A percentile compares a stretch with the other conserved stretches of the same genome.
phyloP scores from a whole-genome alignment of 2,113 vertebrate genomes.

The Phalacrocorax pelagicus region DNA sequence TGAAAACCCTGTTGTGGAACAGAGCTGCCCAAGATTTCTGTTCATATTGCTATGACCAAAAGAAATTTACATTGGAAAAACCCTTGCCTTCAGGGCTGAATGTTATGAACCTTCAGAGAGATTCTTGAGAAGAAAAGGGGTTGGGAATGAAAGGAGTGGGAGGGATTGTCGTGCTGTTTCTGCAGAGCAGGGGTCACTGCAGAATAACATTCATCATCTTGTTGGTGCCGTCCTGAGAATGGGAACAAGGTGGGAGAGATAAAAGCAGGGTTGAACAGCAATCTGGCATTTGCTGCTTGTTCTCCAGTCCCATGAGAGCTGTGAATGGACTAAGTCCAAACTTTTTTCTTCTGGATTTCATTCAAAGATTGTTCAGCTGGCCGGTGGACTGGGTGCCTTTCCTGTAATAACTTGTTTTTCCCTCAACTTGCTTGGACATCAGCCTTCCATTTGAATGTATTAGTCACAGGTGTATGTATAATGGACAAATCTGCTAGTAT shows the following conservation, averaged over 20 bases:
- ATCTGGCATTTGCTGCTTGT: constrained; percentile 10
- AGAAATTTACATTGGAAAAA: constrained; percentile 74
- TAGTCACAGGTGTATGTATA: not conserved
- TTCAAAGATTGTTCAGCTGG: constrained; percentile 18
- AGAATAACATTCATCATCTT: constrained; percentile 60
- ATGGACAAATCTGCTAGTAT: not conserved
- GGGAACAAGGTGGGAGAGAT: constrained; percentile 58
- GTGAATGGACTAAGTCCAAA: not conserved
- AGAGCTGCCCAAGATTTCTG: constrained; percentile 57
- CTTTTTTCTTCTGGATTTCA: constrained; percentile 21
- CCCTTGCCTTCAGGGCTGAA: constrained; percentile 59
- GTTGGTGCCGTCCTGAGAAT: constrained; percentile 17
- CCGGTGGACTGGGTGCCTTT: not conserved
- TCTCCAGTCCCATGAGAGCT: not conserved
- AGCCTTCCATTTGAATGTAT: not conserved
- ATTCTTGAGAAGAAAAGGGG: constrained; percentile 54
- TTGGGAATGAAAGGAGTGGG: constrained; percentile 27
- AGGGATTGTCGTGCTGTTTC: constrained; percentile 30
- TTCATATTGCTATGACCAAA: constrained; percentile 55
- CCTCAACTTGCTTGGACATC: not conserved
- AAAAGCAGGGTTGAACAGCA: constrained; percentile 25
- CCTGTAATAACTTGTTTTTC: constrained; percentile 1
- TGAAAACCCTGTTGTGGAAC: constrained; percentile 68
- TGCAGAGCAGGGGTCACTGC: constrained; percentile 11
- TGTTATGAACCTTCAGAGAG: constrained; percentile 65